Base-by-base conservation (phyloP, 2,888 invertebrate genomes). In the Magallana nippona region DNA sequence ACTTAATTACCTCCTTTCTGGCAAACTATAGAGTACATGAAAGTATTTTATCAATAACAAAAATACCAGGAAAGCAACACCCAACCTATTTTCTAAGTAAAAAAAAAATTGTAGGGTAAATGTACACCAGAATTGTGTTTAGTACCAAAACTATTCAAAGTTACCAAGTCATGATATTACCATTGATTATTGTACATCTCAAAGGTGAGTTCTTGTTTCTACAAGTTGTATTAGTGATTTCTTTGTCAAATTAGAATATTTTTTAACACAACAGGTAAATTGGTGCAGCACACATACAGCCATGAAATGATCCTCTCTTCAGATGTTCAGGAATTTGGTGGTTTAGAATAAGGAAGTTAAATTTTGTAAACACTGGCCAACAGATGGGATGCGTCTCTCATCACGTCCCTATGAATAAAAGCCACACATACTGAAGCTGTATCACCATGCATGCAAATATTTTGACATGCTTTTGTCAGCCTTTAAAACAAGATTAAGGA, bases 401-500 rank as follows among this genome's bases (percentile, higher is more conserved):
- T 27, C 71, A 17, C 71, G 32, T 71, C 27, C 71, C 71, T 32
- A 71, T 71, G 71, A 71, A 71, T 71, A 71, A 71, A 27, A 71
- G 71, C 71, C 71, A 71, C 71, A 71, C 71, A 71, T 71, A 71
- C 22, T 71, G 71, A 63, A 11, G n/a, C 27, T 11, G 32, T 32
- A 27, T 27, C 71, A 71, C 13, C 11, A 71, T 3, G 71, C 27
- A 71, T 19, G 71, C 27, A 71, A 71, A 71, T 71, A 71, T 71
- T 71, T 71, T 71, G 71, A 71, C 71, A 71, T 71, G 71, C 71
- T 71, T 71, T 71, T 71, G 71, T 71, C 71, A 71, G 71, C 71
- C 27, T 71, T 71, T 71, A 71, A 71, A 71, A 71, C 71, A 71
- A 71, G 71, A 71, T 71, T 5, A 60, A 19, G 44, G 10, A 60